A percentile compares a stretch with the other conserved stretches of the same genome.
Conservation (phyloP, 2,888 invertebrate genomes). For the Tetranychus piercei region DNA sequence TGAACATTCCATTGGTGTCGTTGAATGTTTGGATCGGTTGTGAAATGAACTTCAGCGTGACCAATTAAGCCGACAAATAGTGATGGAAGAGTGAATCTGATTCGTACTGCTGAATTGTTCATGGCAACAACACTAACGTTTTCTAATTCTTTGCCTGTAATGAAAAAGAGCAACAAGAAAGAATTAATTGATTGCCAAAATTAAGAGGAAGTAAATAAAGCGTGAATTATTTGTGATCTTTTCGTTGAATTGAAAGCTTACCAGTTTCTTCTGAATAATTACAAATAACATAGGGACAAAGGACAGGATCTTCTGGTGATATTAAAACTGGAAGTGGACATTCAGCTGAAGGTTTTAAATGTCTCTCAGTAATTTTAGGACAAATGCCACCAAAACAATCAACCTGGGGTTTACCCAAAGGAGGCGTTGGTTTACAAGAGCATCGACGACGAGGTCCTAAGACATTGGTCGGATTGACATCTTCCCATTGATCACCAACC, state of each 20-base stretch:
- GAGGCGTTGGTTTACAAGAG: slow-evolving; percentile 17
- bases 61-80: slow-evolving; percentile 67
- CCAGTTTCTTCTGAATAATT: slow-evolving; percentile 25
- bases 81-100: slow-evolving; percentile 61
- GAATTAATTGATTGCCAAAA: not conserved
- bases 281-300: slow-evolving; percentile 28
- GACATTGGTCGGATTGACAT: slow-evolving; percentile 19
- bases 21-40: slow-evolving; percentile 39
- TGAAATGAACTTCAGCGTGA: slow-evolving; percentile 66
- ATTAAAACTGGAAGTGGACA: slow-evolving; percentile 25
- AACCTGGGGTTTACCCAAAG: slow-evolving; percentile 20
- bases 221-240: not conserved
- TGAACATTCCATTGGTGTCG: slow-evolving; percentile 50
- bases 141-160: slow-evolving; percentile 26
- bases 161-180: not conserved
- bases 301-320: slow-evolving; percentile 25
- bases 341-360: slow-evolving; percentile 24
- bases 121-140: slow-evolving; percentile 41
- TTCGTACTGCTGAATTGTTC: slow-evolving; percentile 55
- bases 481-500: slow-evolving; percentile 26
- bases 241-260: slow-evolving; percentile 11
- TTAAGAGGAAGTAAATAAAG: not conserved
- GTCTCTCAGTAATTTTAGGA: slow-evolving; percentile 25
- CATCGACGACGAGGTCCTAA: slow-evolving; percentile 14
- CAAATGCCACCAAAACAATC: slow-evolving; percentile 23